A percentile compares a stretch with the other conserved stretches of the same genome.
These are phyloP conservation scores for Baryphthengus martii DNA, from an alignment of 2,113 vertebrate species.

Conservation along the genomic window DNA sequence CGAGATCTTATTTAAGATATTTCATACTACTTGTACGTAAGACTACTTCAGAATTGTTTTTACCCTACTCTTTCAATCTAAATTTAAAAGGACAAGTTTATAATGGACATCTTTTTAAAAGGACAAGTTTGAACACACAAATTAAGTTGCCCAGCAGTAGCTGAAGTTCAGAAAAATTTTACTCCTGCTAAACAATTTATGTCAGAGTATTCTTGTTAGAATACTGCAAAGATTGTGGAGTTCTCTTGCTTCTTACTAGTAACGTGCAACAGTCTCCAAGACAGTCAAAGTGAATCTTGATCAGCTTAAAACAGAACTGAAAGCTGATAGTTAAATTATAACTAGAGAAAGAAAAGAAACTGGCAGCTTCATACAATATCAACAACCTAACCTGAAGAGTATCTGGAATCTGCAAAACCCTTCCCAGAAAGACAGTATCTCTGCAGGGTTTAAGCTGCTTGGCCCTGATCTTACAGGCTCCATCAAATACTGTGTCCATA, in stretches of 20 bases:
- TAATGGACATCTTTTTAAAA: fast-evolving
- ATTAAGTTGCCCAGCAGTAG: background rate
- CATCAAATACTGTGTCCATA: background rate
- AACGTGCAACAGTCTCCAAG: background rate
- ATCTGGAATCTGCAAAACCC: background rate
- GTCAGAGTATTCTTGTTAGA: background rate
- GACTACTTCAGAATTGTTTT: background rate
- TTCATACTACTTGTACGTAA: background rate
- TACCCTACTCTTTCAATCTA: background rate
- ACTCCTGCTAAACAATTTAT: background rate
- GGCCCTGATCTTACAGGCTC: background rate
- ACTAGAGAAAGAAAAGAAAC: background rate
- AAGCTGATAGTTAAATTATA: background rate
- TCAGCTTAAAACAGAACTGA: background rate
- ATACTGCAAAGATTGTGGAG: background rate
- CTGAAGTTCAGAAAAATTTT: background rate
- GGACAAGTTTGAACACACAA: background rate
- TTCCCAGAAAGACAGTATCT: background rate
- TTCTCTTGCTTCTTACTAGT: background rate
- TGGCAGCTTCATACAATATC: background rate
- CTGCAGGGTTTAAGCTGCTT: background rate
- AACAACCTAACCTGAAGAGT: background rate
- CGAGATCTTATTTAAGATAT: background rate
- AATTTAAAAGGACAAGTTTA: background rate
- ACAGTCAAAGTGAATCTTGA: background rate